Base-by-base conservation (phyloP, 2,888 invertebrate species). In the Drosophila imparisetae region DNA sequence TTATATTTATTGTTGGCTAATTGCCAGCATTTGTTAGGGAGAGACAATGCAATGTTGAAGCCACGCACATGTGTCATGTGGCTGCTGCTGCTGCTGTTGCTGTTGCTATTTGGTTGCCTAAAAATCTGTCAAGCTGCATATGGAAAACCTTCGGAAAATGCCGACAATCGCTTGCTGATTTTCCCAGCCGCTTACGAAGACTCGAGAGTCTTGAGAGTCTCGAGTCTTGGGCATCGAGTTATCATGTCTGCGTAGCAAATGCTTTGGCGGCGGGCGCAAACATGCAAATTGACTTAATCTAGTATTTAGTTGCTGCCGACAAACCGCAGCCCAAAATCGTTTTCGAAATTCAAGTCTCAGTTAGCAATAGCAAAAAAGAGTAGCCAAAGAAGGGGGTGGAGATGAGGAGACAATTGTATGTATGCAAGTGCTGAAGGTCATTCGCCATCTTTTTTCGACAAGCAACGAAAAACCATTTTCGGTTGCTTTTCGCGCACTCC, bases 261-360 rank as follows among this genome's bases (percentile, higher is more conserved):
- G 72, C 86, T 85, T 84, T 88, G 72, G 80, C 88, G 79, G 85
- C 66, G 52, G 49, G 29, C 72, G 34, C 69, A 67, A 77, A 78
- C 88, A 90, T 86, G 86, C 86, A 90, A 86, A 86, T 86, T 83
- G 83, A 70, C 83, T 86, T 86, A 86, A 89, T 89, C 90, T 89
- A 88, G 78, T 88, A 89, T 86, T 86, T 78, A 81, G 83, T 72
- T 89, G 61, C 49, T 60, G 62, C 77, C 80, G 53, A 76, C 81
- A 52, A 78, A 72, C 81, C 81, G 66, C 78, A 78, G 57, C 54
- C 29, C 54, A 50, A 42, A 76, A 55, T 71, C 71, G 62, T 72
- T 77, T 48, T 60, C 52, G 66, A 61, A 78, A 73, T 70, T 29
- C 61, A 79, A 77, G 29, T 42, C 29, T 34, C 18, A 54, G 54